Percentiles rank a stretch among this genome's conserved stretches.
These are phyloP conservation scores for Apeira syringaria DNA, from an alignment of 2,888 invertebrate genomes.

Conservation along the genomic window DNA sequence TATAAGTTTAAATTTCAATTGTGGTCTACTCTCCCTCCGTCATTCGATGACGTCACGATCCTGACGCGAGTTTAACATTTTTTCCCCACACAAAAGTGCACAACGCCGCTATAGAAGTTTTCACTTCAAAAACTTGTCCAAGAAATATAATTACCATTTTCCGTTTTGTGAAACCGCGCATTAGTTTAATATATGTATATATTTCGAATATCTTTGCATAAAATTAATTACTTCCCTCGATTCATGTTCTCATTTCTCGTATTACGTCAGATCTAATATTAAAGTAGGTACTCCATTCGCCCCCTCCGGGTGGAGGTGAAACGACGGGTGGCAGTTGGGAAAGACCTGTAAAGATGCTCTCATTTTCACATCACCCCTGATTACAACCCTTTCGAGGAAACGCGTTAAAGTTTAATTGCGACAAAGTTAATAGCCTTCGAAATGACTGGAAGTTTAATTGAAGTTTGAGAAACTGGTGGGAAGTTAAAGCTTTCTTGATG, in stretches of 20 bases:
- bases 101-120: no score
- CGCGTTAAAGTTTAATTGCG: constrained; percentile 2
- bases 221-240: not conserved
- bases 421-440: not conserved
- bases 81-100: no score
- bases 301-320: constrained; percentile 4
- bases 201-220: no score
- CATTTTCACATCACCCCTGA: constrained; percentile 1
- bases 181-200: no score
- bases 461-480: not conserved
- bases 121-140: no score
- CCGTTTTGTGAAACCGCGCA: no score
- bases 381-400: constrained; percentile 5
- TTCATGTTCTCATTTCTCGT: constrained; percentile 2
- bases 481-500: not conserved
- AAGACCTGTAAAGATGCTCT: constrained; percentile 6
- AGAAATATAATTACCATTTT: no score
- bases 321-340: constrained; percentile 7
- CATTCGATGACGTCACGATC: no score
- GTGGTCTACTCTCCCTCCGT: no score
- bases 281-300: constrained; percentile 10
- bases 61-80: no score
- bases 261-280: constrained; percentile 17
- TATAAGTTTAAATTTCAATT: no score
- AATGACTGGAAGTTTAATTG: not conserved